These are phyloP conservation scores for Hippoglossus stenolepis DNA, from an alignment of 2,113 vertebrate species.

Conservation along the genomic window DNA sequence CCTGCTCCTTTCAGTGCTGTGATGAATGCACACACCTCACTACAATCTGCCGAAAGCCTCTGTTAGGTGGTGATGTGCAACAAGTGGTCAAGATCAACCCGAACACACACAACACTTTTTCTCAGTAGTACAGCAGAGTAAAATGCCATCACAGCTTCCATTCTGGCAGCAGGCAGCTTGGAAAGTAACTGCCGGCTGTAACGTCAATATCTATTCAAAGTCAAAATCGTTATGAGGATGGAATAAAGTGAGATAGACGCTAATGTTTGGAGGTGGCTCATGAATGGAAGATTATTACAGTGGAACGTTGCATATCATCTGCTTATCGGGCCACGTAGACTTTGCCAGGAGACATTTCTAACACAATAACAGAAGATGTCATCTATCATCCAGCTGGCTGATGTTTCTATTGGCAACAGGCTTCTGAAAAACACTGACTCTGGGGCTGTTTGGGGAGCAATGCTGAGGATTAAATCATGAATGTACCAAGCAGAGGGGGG, in stretches of 20 bases:
- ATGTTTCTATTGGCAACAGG: conserved; percentile 14
- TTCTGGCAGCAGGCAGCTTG: conserved; percentile 6
- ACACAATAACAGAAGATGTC: not conserved
- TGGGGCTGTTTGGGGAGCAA: not conserved
- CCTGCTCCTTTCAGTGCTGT: conserved; percentile 6
- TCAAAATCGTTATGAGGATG: conserved; percentile 10
- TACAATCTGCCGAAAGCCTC: conserved; percentile 3
- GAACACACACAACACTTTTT: conserved; percentile 26
- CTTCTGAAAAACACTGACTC: not conserved
- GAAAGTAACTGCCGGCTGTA: conserved; percentile 15
- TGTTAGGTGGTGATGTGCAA: conserved; percentile 3
- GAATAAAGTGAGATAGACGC: not conserved
- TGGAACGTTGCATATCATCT: conserved; percentile 24
- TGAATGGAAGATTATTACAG: conserved; percentile 10
- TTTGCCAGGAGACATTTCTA: not conserved
- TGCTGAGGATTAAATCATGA: not conserved
- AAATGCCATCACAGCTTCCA: not conserved
- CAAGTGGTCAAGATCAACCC: conserved; percentile 13
- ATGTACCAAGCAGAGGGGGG: not conserved
- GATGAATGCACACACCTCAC: not conserved
- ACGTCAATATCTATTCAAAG: conserved; percentile 21
- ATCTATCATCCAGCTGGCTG: conserved; percentile 14
- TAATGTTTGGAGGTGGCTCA: conserved; percentile 21
- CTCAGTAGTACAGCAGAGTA: not conserved
- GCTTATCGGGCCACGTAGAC: conserved; percentile 9